Evolutionary conservation across 2,888 invertebrate genomes (phyloP).

Genomic region (Melikaiella ostensackeni): DNA sequence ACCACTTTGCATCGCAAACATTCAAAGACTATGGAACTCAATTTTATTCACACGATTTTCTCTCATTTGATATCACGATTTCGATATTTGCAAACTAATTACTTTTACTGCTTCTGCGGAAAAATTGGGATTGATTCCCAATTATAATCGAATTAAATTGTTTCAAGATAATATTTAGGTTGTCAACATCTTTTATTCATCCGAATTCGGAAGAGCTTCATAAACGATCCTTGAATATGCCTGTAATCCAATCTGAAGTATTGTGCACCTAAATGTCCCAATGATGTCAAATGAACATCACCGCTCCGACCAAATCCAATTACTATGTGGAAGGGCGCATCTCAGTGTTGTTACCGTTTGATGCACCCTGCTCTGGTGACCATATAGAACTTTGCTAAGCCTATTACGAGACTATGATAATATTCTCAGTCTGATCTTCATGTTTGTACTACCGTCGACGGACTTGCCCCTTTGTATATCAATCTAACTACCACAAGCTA

Average conservation of each 20-base stretch:
- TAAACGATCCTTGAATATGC: slow-evolving; percentile 64
- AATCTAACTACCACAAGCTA: slow-evolving; percentile 51
- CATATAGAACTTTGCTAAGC: slow-evolving; percentile 63
- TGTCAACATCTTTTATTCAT: not conserved
- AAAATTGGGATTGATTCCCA: not conserved
- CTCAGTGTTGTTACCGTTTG: slow-evolving; percentile 58
- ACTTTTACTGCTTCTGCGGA: not conserved
- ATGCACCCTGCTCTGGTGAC: slow-evolving; percentile 52
- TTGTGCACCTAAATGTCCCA: slow-evolving; percentile 66
- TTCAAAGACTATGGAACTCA: slow-evolving; percentile 13
- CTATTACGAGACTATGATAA: slow-evolving; percentile 72
- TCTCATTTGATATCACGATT: not conserved
- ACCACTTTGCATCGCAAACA: slow-evolving; percentile 39
- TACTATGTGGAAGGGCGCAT: slow-evolving; percentile 58
- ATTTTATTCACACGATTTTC: slow-evolving; percentile 33
- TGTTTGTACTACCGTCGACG: slow-evolving; percentile 58
- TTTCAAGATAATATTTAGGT: not conserved
- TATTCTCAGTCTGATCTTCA: slow-evolving; percentile 64
- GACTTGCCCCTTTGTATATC: slow-evolving; percentile 58
- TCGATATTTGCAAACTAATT: not conserved
- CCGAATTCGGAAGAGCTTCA: not conserved
- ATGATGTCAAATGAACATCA: slow-evolving; percentile 76
- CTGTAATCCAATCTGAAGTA: slow-evolving; percentile 65
- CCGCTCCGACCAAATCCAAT: slow-evolving; percentile 72
- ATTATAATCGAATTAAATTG: too few relatives aligned